Evolutionary conservation across 2,888 invertebrate species (phyloP), one percentile per base, ranked within the genome.

Genomic region (Alloplasta piceator): DNA sequence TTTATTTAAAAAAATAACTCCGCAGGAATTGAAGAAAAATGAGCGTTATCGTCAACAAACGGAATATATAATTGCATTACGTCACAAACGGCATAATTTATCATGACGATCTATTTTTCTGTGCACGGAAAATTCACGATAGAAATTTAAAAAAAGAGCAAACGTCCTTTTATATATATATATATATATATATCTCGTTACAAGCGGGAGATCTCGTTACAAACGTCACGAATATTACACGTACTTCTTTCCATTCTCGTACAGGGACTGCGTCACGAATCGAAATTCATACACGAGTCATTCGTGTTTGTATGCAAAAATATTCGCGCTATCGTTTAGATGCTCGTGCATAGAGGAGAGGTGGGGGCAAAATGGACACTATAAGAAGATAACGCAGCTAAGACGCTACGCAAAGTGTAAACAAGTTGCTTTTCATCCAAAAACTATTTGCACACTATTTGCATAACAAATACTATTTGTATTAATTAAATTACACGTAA

Each of bases 271-370:
- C 79, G 81, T 86, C 86, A 83, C 85, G 84, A 83, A 86, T 83
- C 83, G 80, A 84, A 85, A 83, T 86, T 85, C 72, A 87, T 82
- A 86, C 67, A 76, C 70, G 80, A 74, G 50, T 63, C 74, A 75
- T 68, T 74, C 78, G 46, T n/a, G n/a, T 64, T 43, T 38, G 55
- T 66, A 60, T 52, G 63, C 56, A 48, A 56, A 41, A 10, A 43
- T 38, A 41, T 39, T 70, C 16, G 43, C 38, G 46, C 55, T 75
- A 75, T 75, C 58, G 61, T 61, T 78, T 74, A 48, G 41, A 74
- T 71, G 60, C 38, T 60, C 63, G 41, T 26, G 10, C 14, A 16
- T 6, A 26, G 26, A 3, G 26, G 26, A 26, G 26, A 26, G 26
- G 26, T 26, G 26, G 3, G 26, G 26, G 26, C 26, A 26, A 26